phyloP scores from a whole-genome alignment of 2,113 vertebrate genomes.

The Malaclemys terrapin region DNA sequence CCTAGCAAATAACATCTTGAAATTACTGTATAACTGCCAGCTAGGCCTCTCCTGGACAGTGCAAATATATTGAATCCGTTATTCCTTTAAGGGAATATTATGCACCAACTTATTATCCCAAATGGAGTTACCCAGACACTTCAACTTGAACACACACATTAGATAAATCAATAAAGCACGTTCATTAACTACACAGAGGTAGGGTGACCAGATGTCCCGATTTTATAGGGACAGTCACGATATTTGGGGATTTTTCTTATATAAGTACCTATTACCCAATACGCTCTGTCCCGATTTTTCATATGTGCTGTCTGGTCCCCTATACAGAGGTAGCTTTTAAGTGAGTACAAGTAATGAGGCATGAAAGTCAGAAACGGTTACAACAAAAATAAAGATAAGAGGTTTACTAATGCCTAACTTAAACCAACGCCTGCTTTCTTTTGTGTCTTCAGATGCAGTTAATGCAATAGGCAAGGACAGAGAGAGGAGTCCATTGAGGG shows the following conservation, averaged over 20 bases:
- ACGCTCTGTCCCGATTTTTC: too few relatives aligned
- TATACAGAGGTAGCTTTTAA: background rate
- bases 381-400: background rate
- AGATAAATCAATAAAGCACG: background rate
- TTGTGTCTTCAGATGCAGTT: background rate
- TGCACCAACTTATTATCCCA: background rate
- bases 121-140: background rate
- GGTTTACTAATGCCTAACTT: background rate
- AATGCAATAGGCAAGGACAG: background rate
- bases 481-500: background rate
- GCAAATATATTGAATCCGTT: background rate
- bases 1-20: background rate
- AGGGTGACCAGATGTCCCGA: too few relatives aligned
- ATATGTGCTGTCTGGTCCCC: too few relatives aligned
- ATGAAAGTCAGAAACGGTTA: background rate
- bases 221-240: too few relatives aligned
- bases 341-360: background rate
- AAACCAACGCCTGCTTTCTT: background rate
- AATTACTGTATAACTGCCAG: background rate
- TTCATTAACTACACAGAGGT: background rate
- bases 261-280: too few relatives aligned
- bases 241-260: too few relatives aligned
- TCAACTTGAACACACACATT: background rate
- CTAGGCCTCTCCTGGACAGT: background rate
- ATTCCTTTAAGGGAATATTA: background rate